These are phyloP conservation scores for Scaptomyza flava DNA, from an alignment of 2,888 invertebrate genomes.

Conservation along the genomic window DNA sequence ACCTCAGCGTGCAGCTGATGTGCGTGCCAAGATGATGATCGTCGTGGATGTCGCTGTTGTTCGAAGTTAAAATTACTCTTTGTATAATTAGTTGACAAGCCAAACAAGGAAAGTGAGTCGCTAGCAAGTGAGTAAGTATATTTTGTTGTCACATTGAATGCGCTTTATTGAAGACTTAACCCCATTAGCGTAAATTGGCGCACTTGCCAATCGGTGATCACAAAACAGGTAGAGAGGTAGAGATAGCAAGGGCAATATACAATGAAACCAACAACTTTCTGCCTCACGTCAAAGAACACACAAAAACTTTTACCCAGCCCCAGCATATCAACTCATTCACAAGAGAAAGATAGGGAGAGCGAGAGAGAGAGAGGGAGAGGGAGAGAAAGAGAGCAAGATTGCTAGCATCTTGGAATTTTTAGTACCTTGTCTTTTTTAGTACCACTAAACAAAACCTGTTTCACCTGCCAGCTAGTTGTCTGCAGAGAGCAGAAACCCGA, in stretches of 20 bases:
- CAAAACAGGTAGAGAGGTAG: conserved; percentile 62
- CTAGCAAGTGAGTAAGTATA: background rate
- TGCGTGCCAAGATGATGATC: conserved; percentile 49
- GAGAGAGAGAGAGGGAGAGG: background rate
- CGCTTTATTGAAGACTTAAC: conserved; percentile 77
- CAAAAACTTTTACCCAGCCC: conserved; percentile 71
- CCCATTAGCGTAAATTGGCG: conserved; percentile 80
- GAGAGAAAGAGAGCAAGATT: conserved; percentile 7
- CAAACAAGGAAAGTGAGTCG: conserved; percentile 61
- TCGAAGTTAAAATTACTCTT: background rate
- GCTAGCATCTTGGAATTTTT: conserved; percentile 61
- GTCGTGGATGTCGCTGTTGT: conserved; percentile 14
- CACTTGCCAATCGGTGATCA: conserved; percentile 78
- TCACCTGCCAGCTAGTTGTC: conserved; percentile 17
- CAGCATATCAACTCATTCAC: conserved; percentile 70
- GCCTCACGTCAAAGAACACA: conserved; percentile 66
- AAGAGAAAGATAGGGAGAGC: conserved; percentile 22
- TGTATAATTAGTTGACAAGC: conserved; percentile 63
- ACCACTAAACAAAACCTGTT: conserved; percentile 48
- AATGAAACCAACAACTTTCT: conserved; percentile 72
- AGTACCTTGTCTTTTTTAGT: conserved; percentile 52
- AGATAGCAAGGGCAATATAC: conserved; percentile 32
- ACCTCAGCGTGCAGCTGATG: conserved; percentile 50
- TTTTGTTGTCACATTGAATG: conserved; percentile 61
- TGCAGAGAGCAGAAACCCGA: conserved; percentile 21